Conservation (phyloP, 2,113 vertebrate genomes). For the Melospiza georgiana region DNA sequence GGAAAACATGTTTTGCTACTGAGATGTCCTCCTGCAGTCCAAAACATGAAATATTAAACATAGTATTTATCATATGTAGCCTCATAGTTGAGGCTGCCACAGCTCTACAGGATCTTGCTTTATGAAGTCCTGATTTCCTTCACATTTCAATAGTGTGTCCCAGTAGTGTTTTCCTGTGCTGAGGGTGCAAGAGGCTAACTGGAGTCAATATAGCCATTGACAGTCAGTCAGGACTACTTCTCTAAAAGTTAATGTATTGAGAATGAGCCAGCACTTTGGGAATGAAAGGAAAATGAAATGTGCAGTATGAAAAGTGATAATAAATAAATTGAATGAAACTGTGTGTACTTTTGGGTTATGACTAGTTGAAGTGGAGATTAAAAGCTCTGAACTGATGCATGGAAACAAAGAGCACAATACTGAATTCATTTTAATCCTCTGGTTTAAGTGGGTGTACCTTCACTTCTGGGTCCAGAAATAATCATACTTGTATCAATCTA, state of each 20-base stretch:
- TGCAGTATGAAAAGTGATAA: constrained; percentile 37
- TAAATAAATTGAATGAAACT: constrained; percentile 68
- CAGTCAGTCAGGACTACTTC: constrained; percentile 59
- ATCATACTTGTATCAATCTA: constrained; percentile 85
- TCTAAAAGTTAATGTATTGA: constrained; percentile 60
- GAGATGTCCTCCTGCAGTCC: constrained; percentile 25
- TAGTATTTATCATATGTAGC: not conserved
- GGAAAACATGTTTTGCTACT: constrained; percentile 47
- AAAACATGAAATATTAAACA: constrained; percentile 55
- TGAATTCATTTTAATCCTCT: constrained; percentile 79
- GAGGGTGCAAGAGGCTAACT: constrained; percentile 37
- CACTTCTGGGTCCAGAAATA: constrained; percentile 75
- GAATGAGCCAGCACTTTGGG: constrained; percentile 62
- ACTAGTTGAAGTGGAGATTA: constrained; percentile 63
- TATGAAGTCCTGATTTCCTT: constrained; percentile 1
- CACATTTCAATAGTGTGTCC: constrained; percentile 36
- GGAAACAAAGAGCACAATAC: constrained; percentile 70
- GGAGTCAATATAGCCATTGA: constrained; percentile 46
- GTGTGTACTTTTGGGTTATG: constrained; percentile 50
- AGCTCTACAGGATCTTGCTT: not conserved
- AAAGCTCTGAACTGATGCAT: constrained; percentile 63
- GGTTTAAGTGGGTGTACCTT: constrained; percentile 74
- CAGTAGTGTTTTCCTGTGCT: constrained; percentile 30
- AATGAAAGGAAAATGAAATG: constrained; percentile 45
- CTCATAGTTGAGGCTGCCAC: not conserved